phyloP scores from a whole-genome alignment of 2,888 invertebrate species.

The Aromia moschata region DNA sequence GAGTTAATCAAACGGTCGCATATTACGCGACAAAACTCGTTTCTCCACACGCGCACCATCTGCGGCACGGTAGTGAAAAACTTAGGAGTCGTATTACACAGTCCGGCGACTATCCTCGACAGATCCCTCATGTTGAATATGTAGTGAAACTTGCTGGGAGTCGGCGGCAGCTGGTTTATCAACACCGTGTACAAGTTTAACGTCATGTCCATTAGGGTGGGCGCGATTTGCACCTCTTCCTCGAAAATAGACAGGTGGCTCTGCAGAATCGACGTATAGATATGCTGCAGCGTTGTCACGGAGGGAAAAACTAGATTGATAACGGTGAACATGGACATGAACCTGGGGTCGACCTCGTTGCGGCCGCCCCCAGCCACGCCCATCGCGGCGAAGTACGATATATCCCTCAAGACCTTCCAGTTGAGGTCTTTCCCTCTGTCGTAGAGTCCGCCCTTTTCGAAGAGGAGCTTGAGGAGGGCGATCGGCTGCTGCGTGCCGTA shows the following conservation, averaged over 20 bases:
- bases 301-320: slow-evolving; percentile 88
- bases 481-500: slow-evolving; percentile 96
- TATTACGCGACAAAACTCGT: slow-evolving; percentile 87
- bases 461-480: slow-evolving; percentile 87
- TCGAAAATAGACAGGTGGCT: slow-evolving; percentile 81
- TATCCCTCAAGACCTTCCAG: slow-evolving; percentile 88
- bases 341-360: slow-evolving; percentile 90
- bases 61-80: slow-evolving; percentile 75
- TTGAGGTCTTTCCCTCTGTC: slow-evolving; percentile 88
- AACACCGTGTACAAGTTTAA: slow-evolving; percentile 84
- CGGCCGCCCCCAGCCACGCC: slow-evolving; percentile 89
- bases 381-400: slow-evolving; percentile 85
- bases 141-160: slow-evolving; percentile 94
- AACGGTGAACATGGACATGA: slow-evolving; percentile 89
- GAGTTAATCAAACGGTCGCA: slow-evolving; percentile 84
- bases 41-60: slow-evolving; percentile 88
- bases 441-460: slow-evolving; percentile 89
- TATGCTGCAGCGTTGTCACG: slow-evolving; percentile 78
- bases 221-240: slow-evolving; percentile 72
- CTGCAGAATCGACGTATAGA: slow-evolving; percentile 82
- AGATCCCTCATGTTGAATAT: slow-evolving; percentile 93
- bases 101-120: slow-evolving; percentile 80
- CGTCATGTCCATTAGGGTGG: slow-evolving; percentile 79
- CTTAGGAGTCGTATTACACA: slow-evolving; percentile 79
- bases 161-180: slow-evolving; percentile 83